These are phyloP conservation scores for Xyrauchen texanus DNA, from an alignment of 2,113 vertebrate genomes.

Conservation along the genomic window DNA sequence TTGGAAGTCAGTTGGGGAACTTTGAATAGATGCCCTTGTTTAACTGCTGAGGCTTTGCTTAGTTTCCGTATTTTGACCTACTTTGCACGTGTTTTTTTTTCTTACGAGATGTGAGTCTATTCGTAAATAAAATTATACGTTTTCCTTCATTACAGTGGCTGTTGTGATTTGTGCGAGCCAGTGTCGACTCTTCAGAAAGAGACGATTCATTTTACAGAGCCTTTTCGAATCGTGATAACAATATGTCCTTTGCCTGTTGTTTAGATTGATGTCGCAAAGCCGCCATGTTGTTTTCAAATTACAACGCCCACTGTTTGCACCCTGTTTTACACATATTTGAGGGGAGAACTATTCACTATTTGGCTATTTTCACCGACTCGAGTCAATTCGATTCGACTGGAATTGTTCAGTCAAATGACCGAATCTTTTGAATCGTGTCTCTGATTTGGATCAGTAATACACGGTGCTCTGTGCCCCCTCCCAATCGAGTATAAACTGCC, in stretches of 20 bases:
- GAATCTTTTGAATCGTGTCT: conserved; percentile 40
- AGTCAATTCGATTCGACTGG: conserved; percentile 18
- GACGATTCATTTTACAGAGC: conserved; percentile 10
- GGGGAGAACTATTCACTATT: neutral
- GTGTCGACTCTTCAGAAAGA: conserved; percentile 8
- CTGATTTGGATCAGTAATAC: conserved; percentile 34
- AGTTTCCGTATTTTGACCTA: neutral
- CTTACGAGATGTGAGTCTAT: too few relatives aligned
- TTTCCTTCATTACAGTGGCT: neutral
- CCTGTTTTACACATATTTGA: neutral
- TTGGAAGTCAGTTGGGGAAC: neutral
- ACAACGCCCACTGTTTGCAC: neutral
- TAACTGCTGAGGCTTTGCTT: neutral
- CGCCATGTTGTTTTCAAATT: conserved; percentile 32
- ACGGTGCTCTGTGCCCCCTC: conserved; percentile 12
- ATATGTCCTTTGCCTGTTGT: neutral
- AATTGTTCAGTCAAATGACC: conserved; percentile 29
- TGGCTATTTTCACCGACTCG: neutral
- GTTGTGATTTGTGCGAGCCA: neutral
- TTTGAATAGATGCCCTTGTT: neutral
- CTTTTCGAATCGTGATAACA: neutral
- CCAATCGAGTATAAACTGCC: neutral
- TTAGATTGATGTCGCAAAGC: conserved; percentile 15
- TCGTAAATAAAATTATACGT: neutral
- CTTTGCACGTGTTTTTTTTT: neutral